A percentile compares a stretch with the other conserved stretches of the same genome.
These are phyloP conservation scores for Epistrophella euchroma DNA, from an alignment of 2,888 invertebrate species.

Conservation along the genomic window DNA sequence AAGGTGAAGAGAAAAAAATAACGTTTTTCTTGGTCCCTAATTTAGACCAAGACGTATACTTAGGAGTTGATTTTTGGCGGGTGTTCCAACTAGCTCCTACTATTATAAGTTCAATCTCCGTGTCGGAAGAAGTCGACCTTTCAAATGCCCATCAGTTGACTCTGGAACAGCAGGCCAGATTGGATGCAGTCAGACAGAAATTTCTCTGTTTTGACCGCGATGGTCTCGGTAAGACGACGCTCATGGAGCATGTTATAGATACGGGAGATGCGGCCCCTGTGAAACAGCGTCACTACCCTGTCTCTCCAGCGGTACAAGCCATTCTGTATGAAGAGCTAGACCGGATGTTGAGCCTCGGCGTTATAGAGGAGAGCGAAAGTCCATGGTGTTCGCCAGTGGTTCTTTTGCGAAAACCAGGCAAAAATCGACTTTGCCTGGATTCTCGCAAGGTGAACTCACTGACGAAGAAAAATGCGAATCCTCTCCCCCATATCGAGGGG, in stretches of 20 bases:
- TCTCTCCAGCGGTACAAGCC: too few species aligned
- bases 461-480: too few species aligned
- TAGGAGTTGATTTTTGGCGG: constrained; percentile 29
- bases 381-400: too few species aligned
- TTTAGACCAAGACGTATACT: constrained; percentile 6
- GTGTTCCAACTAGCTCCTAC: constrained; percentile 6
- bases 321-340: too few species aligned
- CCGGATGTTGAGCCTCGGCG: too few species aligned
- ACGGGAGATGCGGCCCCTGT: too few species aligned
- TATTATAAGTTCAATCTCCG: not conserved
- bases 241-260: not conserved
- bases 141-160: not conserved
- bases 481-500: too few species aligned
- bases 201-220: not conserved
- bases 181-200: too few species aligned
- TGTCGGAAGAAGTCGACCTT: not conserved
- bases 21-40: not conserved
- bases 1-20: not conserved
- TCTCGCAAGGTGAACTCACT: too few species aligned
- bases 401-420: not conserved
- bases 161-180: not conserved
- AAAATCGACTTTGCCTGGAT: too few species aligned
- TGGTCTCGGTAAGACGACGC: not conserved
- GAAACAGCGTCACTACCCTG: too few species aligned
- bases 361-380: too few species aligned